Base-by-base conservation (phyloP, 2,888 invertebrate genomes). In the Stenodema calcarata region DNA sequence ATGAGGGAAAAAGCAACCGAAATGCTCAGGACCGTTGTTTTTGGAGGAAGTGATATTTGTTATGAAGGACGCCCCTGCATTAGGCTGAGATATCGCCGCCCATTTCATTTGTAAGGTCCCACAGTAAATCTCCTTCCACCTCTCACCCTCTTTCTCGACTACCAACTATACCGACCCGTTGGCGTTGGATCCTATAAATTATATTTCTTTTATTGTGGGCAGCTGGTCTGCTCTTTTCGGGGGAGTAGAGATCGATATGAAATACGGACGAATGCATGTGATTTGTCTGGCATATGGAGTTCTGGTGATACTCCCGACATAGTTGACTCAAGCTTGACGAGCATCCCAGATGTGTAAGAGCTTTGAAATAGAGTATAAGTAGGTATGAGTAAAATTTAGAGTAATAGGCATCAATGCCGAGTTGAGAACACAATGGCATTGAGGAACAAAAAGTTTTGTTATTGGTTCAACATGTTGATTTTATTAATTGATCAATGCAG, bases 51-150 rank as follows among this genome's bases (percentile, higher is more conserved):
- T 18, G 23, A 23, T 69, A 23, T 18, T 69, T 18, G n/a, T 47
- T 47, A 16, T 69, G 9, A 69, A 16, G 69, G 18, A 69, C 28
- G 18, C 69, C 69, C 12, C 7, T 28, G 69, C 69, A 69, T 69
- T 69, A 69, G 23, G 69, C 69, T 69, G 69, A 69, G 69, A 69
- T 69, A 69, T 69, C 69, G 69, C 69, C 69, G 69, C 69, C 69
- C 69, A 69, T 18, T 69, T 69, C 69, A 69, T 69, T 69, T 69
- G 69, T 69, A 27, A 69, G 69, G 7, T 69, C 69, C 28, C 69
- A 18, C 69, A 28, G 69, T 69, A 69, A 27, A 69, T 69, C 69
- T 69, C 69, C 69, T 69, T 18, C 69, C 69, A n/a, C 28, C 69
- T 12, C n/a, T 69, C 28, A 12, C 28, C 69, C 69, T 28, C 2